Evolutionary conservation across 1,140 invertebrate species (phyloP).

Genomic region (Scaptomyza pallida): DNA sequence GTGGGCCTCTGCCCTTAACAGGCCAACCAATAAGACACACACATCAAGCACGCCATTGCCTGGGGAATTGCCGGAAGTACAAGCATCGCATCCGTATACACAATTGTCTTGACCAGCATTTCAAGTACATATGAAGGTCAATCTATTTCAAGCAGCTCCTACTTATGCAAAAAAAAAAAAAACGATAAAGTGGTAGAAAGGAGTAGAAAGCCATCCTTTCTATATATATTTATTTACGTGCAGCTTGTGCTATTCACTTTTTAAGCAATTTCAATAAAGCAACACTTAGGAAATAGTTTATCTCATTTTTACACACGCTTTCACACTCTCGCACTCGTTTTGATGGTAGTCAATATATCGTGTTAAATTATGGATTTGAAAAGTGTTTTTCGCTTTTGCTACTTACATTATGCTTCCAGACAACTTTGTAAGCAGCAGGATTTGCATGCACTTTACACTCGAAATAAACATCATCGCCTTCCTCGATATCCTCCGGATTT

Average conservation of each 20-base stretch:
- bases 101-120: slow-evolving; percentile 48
- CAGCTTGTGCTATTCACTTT: background rate
- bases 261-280: slow-evolving; percentile 9
- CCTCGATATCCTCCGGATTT: slow-evolving; percentile 94
- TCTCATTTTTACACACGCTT: background rate
- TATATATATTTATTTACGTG: background rate
- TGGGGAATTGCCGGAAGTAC: slow-evolving; percentile 67
- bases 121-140: slow-evolving; percentile 66
- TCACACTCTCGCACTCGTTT: background rate
- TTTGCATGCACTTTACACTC: slow-evolving; percentile 94
- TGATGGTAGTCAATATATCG: slow-evolving; percentile 23
- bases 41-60: slow-evolving; percentile 54
- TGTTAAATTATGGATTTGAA: slow-evolving; percentile 53
- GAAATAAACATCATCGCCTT: slow-evolving; percentile 95
- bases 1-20: slow-evolving; percentile 21
- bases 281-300: background rate
- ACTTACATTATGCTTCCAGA: slow-evolving; percentile 97
- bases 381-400: slow-evolving; percentile 35
- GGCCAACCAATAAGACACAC: background rate
- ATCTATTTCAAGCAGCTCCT: background rate
- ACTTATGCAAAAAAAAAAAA: too few relatives aligned
- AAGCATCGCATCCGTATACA: slow-evolving; percentile 33
- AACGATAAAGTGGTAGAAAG: too few relatives aligned
- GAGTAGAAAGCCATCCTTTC: background rate
- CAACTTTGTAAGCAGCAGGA: slow-evolving; percentile 93